Conservation (phyloP, 1,140 invertebrate species). For the Zelostemma sp. region DNA sequence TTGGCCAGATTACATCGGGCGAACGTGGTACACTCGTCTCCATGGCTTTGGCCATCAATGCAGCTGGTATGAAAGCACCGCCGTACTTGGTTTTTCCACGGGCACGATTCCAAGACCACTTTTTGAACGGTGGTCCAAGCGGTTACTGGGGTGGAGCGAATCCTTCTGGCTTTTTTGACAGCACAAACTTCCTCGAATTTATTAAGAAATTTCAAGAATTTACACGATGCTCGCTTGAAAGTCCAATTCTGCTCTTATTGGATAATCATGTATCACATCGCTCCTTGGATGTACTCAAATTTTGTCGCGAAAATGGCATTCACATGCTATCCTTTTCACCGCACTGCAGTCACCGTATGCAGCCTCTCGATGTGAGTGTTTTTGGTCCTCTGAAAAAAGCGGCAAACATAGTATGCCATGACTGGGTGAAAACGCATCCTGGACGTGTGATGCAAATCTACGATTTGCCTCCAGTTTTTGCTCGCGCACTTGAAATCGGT, state of each 20-base stretch:
- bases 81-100: slow-evolving; percentile 4
- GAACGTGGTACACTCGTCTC: not conserved
- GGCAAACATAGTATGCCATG: not conserved
- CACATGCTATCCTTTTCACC: slow-evolving; percentile 51
- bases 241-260: slow-evolving; percentile 6
- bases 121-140: not conserved
- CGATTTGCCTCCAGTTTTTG: slow-evolving; percentile 8
- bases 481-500: slow-evolving; percentile 5
- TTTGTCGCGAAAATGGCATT: slow-evolving; percentile 39
- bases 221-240: not conserved
- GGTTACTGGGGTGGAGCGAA: not conserved
- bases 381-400: slow-evolving; percentile 49
- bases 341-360: slow-evolving; percentile 54
- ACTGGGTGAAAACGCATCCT: slow-evolving; percentile 1
- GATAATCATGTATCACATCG: slow-evolving; percentile 15
- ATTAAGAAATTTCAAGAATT: slow-evolving; percentile 1
- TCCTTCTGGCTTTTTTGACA: not conserved
- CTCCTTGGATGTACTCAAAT: slow-evolving; percentile 18
- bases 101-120: not conserved
- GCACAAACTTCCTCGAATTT: not conserved
- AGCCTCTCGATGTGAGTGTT: slow-evolving; percentile 42
- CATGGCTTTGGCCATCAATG: not conserved
- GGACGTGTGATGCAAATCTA: not conserved
- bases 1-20: slow-evolving; percentile 49
- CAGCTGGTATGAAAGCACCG: not conserved